phyloP scores from a whole-genome alignment of 2,113 vertebrate genomes.

The Halcyon malimbica region DNA sequence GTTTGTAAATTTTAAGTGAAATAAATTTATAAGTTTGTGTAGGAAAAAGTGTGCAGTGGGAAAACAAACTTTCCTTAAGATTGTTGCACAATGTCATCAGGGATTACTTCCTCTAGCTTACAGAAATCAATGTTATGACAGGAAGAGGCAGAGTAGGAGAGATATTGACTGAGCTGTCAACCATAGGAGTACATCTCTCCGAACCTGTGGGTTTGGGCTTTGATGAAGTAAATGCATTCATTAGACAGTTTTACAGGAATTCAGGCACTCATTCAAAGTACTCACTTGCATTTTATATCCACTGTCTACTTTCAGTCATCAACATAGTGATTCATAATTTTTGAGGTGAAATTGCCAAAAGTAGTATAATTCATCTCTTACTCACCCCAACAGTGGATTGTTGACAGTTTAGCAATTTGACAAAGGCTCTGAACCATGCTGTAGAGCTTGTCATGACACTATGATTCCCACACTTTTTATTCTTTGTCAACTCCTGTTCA shows the following conservation, averaged over 20 bases:
- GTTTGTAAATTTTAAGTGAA: neutral
- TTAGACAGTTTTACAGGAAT: neutral
- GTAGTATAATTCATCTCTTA: neutral
- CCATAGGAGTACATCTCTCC: slow-evolving; percentile 30
- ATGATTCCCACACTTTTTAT: neutral
- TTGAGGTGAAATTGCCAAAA: neutral
- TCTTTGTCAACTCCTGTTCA: neutral
- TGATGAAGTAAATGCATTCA: slow-evolving; percentile 49
- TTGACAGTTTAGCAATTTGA: neutral
- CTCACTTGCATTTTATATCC: neutral
- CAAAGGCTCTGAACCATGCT: neutral
- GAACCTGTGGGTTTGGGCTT: slow-evolving; percentile 36
- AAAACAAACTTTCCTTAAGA: slow-evolving; percentile 8
- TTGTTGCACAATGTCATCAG: slow-evolving; percentile 21
- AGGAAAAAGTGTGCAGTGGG: neutral
- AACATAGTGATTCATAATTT: neutral
- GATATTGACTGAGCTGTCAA: slow-evolving; percentile 63
- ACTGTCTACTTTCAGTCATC: neutral
- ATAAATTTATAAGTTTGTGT: neutral
- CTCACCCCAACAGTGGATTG: neutral
- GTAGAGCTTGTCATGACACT: neutral
- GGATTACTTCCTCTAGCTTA: slow-evolving; percentile 58
- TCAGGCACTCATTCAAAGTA: neutral
- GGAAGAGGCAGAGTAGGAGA: slow-evolving; percentile 35
- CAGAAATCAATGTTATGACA: slow-evolving; percentile 62